A percentile compares a stretch with the other conserved stretches of the same genome.
Conservation (phyloP, 2,113 vertebrate species). For the Pachycephala philippinensis region DNA sequence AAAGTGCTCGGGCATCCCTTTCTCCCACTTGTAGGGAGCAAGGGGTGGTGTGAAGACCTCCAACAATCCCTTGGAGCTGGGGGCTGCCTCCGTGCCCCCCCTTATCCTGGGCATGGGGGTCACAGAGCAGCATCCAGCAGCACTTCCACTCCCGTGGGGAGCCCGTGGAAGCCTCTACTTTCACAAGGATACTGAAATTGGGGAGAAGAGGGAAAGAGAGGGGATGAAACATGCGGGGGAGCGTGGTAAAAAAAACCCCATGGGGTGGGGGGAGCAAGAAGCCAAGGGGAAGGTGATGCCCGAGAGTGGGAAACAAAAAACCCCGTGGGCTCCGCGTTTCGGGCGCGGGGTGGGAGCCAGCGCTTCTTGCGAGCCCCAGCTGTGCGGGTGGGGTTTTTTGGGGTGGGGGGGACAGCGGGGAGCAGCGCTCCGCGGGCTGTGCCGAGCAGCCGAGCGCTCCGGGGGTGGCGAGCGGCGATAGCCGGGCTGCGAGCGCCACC, state of each 20-base stretch:
- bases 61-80: background rate
- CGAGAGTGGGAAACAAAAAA: background rate
- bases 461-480: background rate
- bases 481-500: constrained; percentile 42
- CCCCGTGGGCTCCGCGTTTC: background rate
- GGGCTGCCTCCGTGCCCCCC: fast-evolving
- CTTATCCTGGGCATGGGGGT: fast-evolving
- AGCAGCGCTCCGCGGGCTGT: background rate
- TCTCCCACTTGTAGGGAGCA: background rate
- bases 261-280: background rate
- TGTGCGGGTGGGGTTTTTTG: too few species aligned
- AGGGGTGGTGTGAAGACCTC: background rate
- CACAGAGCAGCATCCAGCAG: background rate
- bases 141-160: fast-evolving
- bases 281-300: background rate
- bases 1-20: fast-evolving
- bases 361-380: background rate
- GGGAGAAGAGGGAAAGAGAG: background rate
- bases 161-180: background rate
- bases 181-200: background rate
- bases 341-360: background rate
- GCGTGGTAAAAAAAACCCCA: background rate
- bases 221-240: background rate
- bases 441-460: background rate
- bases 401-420: background rate